Evolutionary conservation across 2,797 vertebrate genomes (phyloP), one percentile per base, ranked within the genome.

Genomic region (Tinamus major): DNA sequence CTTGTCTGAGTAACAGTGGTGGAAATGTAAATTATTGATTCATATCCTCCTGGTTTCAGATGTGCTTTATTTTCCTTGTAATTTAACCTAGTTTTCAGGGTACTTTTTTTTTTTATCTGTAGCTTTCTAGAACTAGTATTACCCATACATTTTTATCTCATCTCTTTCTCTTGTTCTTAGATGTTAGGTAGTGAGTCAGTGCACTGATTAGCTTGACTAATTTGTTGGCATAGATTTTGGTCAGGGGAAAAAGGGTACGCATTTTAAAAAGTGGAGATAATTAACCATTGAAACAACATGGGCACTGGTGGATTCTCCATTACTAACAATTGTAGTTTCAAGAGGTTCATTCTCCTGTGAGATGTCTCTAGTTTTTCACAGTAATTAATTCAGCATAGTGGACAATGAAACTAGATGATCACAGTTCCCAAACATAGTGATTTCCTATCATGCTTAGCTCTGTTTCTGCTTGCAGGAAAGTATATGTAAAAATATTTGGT

Each of bases 21-120:
- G 78, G 80, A 93, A 84, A 82, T 33, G 53, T 90, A 84, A 90
- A 85, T 91, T 90, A 87, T 93, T 88, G 92, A 87, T 94, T 85
- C 46, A 42, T 87, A 86, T 31, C 23, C n/a, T 88, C 58, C 87
- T 79, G 82, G 75, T 89, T 95, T 87, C 87, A 89, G 92, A 94
- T 63, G 63, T 65, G 67, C 70, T 85, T 82, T 86, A 62, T 89
- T 83, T 89, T 91, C 69, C 61, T 68, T 67, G 61, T 92, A 90
- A 85, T 59, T 88, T 93, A 92, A 85, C 80, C 87, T 94, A 89
- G 58, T 90, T 94, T 96, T 87, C 76, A 48, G 76, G 31, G 16
- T 82, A 55, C 69, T 82, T 69, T 49, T 44, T 68, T 48, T 46
- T 49, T 95, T 96, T 94, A 72, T 89, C 76, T 78, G 49, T 80